Base-by-base conservation (phyloP, 2,888 invertebrate species). In the Leucania comma region DNA sequence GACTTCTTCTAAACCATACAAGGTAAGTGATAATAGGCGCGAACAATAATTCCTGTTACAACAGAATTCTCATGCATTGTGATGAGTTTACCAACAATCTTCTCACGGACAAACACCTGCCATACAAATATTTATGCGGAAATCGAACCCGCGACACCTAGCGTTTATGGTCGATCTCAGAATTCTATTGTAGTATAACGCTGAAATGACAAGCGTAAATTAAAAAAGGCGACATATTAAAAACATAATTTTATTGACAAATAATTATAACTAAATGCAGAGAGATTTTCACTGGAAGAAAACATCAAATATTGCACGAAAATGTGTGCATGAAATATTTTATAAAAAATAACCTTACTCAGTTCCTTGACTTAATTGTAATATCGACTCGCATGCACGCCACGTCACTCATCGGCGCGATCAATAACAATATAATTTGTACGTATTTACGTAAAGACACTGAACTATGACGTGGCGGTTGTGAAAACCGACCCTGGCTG, bases 321-420 rank as follows among this genome's bases (percentile, higher is more conserved):
- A 84, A 79, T 65, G 60, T 74, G 75, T 75, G 72, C 80, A 71
- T 71, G 68, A 75, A 76, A 74, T 79, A 78, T 70, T 58, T 67
- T 72, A 84, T 82, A 75, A 76, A 82, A 79, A 82, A 76, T 79
- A 82, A 79, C 72, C 75, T 84, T 72, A 78, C n/a, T 81, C 68
- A 81, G 79, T 78, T 78, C 80, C 80, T 76, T 74, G 85, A 79
- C 72, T 76, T 79, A 75, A 75, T 82, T 82, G 72, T 79, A 74
- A 78, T 66, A 82, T 73, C 60, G 75, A 62, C 56, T 72, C 67
- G 69, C 67, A 72, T 75, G 67, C 72, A 67, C 14, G 72, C 65
- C 65, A 56, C 81, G 78, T 78, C 75, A 72, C 81, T 63, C 72
- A 50, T 68, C 53, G 67, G 51, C 63, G 70, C 75, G 57, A 71